A percentile compares a stretch with the other conserved stretches of the same genome.
These are phyloP conservation scores for Drosophila insularis DNA, from an alignment of 1,140 invertebrate genomes.

Conservation along the genomic window DNA sequence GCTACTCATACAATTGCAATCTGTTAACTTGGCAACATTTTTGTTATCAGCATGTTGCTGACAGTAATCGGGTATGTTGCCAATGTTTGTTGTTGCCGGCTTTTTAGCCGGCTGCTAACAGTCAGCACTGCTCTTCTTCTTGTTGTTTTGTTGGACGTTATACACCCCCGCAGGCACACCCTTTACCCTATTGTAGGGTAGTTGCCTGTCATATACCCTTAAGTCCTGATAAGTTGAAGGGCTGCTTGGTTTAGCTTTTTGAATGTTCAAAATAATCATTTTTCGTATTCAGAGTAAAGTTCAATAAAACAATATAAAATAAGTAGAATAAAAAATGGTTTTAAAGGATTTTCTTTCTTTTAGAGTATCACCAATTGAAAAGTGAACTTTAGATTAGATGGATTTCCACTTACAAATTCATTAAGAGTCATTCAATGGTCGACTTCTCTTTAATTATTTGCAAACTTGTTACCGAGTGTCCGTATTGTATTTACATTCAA, in stretches of 20 bases:
- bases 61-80: slow-evolving; percentile 16
- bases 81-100: slow-evolving; percentile 68
- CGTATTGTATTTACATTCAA: slow-evolving; percentile 75
- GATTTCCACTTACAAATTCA: too few species aligned
- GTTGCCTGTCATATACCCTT: slow-evolving; percentile 34
- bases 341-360: too few species aligned
- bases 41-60: slow-evolving; percentile 25
- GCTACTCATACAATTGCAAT: background rate
- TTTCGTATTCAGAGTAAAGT: too few species aligned
- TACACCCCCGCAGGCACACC: slow-evolving; percentile 26
- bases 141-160: slow-evolving; percentile 50
- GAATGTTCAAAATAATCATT: background rate
- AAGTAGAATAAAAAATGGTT: too few species aligned
- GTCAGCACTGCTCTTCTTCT: slow-evolving; percentile 29
- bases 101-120: slow-evolving; percentile 46
- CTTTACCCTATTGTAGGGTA: slow-evolving; percentile 50
- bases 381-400: too few species aligned
- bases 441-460: background rate
- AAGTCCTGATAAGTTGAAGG: background rate
- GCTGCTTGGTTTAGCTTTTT: background rate
- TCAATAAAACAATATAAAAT: too few species aligned
- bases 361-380: too few species aligned
- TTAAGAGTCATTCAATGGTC: slow-evolving; percentile 25
- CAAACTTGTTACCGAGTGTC: slow-evolving; percentile 59
- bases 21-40: slow-evolving; percentile 6